Evolutionary conservation across 2,113 vertebrate species (phyloP).

Genomic region (Mastomys natalensis): DNA sequence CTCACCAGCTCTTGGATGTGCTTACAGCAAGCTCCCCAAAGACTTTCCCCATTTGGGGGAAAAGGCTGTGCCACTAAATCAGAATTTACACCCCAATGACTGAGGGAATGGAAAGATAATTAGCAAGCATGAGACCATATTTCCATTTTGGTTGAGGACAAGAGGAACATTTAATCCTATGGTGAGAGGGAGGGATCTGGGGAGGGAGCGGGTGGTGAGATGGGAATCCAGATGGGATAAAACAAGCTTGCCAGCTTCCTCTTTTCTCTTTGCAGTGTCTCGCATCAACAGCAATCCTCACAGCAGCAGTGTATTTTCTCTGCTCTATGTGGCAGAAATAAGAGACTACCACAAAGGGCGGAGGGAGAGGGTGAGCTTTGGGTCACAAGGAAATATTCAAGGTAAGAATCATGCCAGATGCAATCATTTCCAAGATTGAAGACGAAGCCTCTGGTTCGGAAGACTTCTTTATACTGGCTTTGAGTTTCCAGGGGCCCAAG

Average conservation of each 20-base stretch:
- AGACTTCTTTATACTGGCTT: background rate
- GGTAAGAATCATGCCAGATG: slow-evolving; percentile 24
- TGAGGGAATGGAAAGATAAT: slow-evolving; percentile 54
- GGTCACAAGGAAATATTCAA: slow-evolving; percentile 17
- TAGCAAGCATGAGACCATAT: slow-evolving; percentile 71
- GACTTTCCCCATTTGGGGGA: slow-evolving; percentile 21
- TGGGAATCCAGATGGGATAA: background rate
- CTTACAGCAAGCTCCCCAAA: slow-evolving; percentile 48
- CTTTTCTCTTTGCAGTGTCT: slow-evolving; percentile 6
- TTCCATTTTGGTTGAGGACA: slow-evolving; percentile 65
- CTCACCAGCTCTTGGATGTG: background rate
- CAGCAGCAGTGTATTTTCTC: slow-evolving; percentile 21
- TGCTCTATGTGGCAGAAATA: background rate
- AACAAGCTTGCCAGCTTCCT: background rate
- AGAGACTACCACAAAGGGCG: background rate
- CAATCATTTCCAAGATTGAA: slow-evolving; percentile 8
- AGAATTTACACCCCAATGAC: slow-evolving; percentile 60
- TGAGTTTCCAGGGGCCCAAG: background rate
- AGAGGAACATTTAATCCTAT: slow-evolving; percentile 72
- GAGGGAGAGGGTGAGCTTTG: background rate
- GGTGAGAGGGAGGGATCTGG: background rate
- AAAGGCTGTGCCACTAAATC: slow-evolving; percentile 14
- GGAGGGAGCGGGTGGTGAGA: background rate
- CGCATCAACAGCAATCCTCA: slow-evolving; percentile 25
- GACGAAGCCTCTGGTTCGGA: background rate